Base-by-base conservation (phyloP, 2,797 vertebrate genomes). In the Takifugu ocellatus region DNA sequence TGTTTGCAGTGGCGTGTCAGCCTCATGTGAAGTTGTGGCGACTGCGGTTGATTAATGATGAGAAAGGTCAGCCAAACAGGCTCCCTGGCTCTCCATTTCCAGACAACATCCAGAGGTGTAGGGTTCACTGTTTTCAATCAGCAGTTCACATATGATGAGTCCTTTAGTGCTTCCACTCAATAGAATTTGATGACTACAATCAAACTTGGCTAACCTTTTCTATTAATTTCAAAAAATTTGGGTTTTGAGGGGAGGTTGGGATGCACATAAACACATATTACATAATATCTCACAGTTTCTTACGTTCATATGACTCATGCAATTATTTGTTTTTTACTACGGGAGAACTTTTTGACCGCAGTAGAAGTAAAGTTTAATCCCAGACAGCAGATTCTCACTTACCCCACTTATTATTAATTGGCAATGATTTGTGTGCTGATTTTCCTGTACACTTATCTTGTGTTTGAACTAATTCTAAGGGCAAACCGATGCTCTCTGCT, bases 121-220 rank as follows among this genome's bases (percentile, higher is more conserved):
- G 75, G 63, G 73, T 76, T 84, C 70, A 68, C 78, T 85, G 85
- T 81, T 86, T 86, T 86, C 83, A 84, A 68, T 90, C 88, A 84
- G 58, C 26, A 2, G 45, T 25, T 33, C 59, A 70, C 80, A 78
- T 78, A 88, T 89, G 84, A 75, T 75, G 66, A 61, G 53, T 50
- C 66, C 29, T 31, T 43, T 59, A 53, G 42, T 43, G 50, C 33
- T 65, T 33, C 43, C 58, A 63, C 26, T 66, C 67, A 74, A 81
- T 47, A 8, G 63, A 64, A 66, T 44, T 39, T 25, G 33, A 56
- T 33, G 59, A 29, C 36, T 26, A 51, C 48, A 63, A 59, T 51
- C 10, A 63, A 74, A 68, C 26, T 29, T 21, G 15, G 4, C 49
- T 57, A 50, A 71, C 39, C 57, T 63, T 46, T 33, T 14, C 1